A percentile compares a stretch with the other conserved stretches of the same genome.
phyloP scores from a whole-genome alignment of 2,113 vertebrate species.

The Loxodonta africana region DNA sequence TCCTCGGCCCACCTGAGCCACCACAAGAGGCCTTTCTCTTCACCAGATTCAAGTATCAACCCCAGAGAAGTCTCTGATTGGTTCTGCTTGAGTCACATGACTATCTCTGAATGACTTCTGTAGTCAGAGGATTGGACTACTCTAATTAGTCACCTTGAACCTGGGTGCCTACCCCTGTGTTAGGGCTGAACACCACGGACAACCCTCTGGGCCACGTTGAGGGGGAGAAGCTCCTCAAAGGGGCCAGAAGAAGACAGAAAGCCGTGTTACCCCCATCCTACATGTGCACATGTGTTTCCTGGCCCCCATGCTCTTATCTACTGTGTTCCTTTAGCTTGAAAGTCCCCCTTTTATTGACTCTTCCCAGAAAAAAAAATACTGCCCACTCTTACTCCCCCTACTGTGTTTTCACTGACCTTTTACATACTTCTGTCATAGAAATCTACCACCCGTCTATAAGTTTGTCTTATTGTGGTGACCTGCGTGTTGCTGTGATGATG shows the following conservation, averaged over 20 bases:
- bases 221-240: background rate
- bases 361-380: background rate
- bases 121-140: background rate
- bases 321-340: too few relatives aligned
- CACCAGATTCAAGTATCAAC: background rate
- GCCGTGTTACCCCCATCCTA: background rate
- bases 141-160: background rate
- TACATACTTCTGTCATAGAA: background rate
- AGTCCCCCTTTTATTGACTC: background rate
- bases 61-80: background rate
- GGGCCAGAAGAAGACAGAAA: background rate
- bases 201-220: background rate
- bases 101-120: background rate
- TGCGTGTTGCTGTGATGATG: background rate
- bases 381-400: background rate
- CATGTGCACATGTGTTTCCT: fast-evolving
- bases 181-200: background rate
- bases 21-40: background rate
- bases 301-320: background rate
- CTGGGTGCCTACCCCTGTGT: background rate
- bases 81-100: background rate
- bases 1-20: background rate
- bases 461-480: background rate
- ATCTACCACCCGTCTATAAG: background rate
- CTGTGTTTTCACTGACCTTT: background rate